Conservation (phyloP, 2,888 invertebrate species). For the Acleris emargana region DNA sequence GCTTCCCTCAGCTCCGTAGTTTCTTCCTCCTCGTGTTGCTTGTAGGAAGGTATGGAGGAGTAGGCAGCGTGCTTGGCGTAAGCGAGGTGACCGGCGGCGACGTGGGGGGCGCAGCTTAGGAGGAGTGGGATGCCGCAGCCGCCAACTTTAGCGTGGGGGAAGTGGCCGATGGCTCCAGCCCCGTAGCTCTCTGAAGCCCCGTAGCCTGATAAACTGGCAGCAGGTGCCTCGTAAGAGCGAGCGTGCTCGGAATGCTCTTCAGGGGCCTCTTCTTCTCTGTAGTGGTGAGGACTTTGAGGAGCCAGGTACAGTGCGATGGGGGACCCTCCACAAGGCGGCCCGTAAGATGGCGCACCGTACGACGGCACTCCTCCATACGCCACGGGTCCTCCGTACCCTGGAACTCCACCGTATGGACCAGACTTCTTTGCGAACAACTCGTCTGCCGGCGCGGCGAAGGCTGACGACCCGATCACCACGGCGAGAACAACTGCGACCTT, state of each 20-base stretch:
- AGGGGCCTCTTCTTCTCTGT: constrained; percentile 41
- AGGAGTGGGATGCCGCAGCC: constrained; percentile 49
- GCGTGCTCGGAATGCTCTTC: constrained; percentile 29
- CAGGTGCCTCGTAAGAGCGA: constrained; percentile 30
- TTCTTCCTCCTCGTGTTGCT: constrained; percentile 25
- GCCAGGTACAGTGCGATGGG: constrained; percentile 42
- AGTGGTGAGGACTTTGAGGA: constrained; percentile 36
- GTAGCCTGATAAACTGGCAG: constrained; percentile 3
- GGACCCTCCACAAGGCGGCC: constrained; percentile 27
- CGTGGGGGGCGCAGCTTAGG: constrained; percentile 50
- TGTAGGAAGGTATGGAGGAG: constrained; percentile 40
- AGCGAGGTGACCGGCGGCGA: constrained; percentile 46
- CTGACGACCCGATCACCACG: constrained; percentile 36
- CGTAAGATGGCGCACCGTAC: constrained; percentile 21
- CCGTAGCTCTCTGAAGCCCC: constrained; percentile 6
- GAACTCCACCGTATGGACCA: constrained; percentile 16
- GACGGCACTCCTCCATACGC: constrained; percentile 8
- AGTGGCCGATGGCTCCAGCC: constrained; percentile 44
- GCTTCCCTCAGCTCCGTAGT: constrained; percentile 34
- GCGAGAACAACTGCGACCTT: constrained; percentile 41
- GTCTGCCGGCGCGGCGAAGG: constrained; percentile 42
- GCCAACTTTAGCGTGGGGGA: constrained; percentile 45
- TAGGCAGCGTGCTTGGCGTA: constrained; percentile 19
- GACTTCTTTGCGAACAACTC: constrained; percentile 40
- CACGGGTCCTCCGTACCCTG: constrained; percentile 4